These are phyloP conservation scores for Diaphora mendica DNA, from an alignment of 2,888 invertebrate species.

Conservation along the genomic window DNA sequence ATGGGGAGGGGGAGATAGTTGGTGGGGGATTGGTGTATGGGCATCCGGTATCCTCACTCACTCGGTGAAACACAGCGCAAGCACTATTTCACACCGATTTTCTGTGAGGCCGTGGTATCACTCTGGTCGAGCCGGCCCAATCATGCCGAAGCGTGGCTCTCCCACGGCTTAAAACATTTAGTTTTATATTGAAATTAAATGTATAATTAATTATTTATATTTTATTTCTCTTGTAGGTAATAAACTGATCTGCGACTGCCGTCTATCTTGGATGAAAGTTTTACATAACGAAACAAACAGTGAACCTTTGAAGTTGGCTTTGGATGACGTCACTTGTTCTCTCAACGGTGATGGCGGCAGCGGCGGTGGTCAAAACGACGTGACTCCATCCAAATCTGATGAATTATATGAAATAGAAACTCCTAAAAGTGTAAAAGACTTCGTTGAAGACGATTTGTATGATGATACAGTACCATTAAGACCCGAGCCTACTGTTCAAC, in stretches of 20 bases:
- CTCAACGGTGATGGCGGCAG: constrained; percentile 39
- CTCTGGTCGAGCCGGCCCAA: too few relatives aligned
- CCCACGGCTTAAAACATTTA: too few relatives aligned
- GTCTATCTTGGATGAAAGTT: constrained; percentile 91
- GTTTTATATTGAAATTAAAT: background rate
- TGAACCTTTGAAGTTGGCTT: constrained; percentile 87
- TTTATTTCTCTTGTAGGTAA: constrained; percentile 86
- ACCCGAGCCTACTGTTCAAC: constrained; percentile 65
- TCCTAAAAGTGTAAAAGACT: constrained; percentile 61
- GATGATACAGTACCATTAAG: constrained; percentile 66
- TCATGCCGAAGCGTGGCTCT: too few relatives aligned
- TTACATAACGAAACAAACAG: constrained; percentile 91
- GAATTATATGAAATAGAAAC: constrained; percentile 62
- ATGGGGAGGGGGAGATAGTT: too few relatives aligned
- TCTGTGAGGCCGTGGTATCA: too few relatives aligned
- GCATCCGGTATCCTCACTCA: too few relatives aligned
- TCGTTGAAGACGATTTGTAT: constrained; percentile 61
- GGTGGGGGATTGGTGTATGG: too few relatives aligned
- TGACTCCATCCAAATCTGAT: constrained; percentile 50
- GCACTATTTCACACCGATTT: too few relatives aligned
- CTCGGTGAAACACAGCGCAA: too few relatives aligned
- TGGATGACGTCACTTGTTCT: constrained; percentile 90
- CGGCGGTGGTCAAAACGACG: constrained; percentile 31
- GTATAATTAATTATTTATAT: background rate
- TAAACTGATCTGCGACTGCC: constrained; percentile 92